Base-by-base conservation (phyloP, 2,888 invertebrate species). In the Lasioglossum malachurum region DNA sequence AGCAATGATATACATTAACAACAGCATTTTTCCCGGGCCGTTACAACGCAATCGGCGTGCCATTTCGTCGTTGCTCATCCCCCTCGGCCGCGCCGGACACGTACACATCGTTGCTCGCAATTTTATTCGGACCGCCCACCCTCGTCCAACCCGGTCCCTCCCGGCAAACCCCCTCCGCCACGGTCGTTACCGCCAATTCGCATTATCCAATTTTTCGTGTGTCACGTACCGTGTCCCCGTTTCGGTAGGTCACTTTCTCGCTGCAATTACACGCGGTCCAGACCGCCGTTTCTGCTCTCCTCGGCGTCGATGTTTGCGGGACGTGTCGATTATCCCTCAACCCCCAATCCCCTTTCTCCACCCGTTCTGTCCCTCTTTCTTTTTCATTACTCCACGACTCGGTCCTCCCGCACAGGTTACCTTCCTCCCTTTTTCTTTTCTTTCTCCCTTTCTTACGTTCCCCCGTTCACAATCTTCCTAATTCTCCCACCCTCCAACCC, bases 141-240 rank as follows among this genome's bases (percentile, higher is more conserved):
- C 67, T 49, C 53, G 49, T 23, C 69, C 38, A 10, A n/a, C 69
- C 10, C 38, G 23, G 0, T 1, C 38, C 10, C 75, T 14, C 27
- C 75, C 46, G 19, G 0, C 31, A 16, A 14, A 23, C 35, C 69
- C 35, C 38, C 38, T 27, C 41, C 53, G 16, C 69, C 49, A 41
- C 27, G 72, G 87, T 82, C 82, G 87, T 87, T 87, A 87, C 87
- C 83, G 87, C 78, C 87, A 83, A 87, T 87, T 87, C 87, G 83
- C 87, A 86, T 87, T 87, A 87, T 87, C 87, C 87, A 87, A 87
- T 87, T 87, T 87, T 87, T 87, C 81, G 87, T 79, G 75, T 87
- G 87, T 83, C 87, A 83, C 87, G 87, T 83, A 87, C 83, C 87
- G 83, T 74, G 87, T 83, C 87, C 87, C 46, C 87, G 83, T 83